Evolutionary conservation across 2,797 vertebrate genomes (phyloP), one percentile per base, ranked within the genome.

Genomic region (Scomberomorus guttatus): DNA sequence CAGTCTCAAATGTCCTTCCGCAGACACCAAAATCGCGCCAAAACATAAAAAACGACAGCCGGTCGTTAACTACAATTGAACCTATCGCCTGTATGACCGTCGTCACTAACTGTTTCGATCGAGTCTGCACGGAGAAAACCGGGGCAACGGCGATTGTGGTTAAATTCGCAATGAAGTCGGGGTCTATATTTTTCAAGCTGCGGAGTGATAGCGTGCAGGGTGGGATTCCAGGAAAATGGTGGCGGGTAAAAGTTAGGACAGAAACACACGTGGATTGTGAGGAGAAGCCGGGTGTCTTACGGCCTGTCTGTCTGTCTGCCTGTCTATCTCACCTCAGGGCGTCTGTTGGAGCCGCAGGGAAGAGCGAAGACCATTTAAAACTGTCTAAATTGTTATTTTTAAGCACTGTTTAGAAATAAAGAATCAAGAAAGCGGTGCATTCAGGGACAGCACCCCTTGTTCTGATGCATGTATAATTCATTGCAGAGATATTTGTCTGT

Each of bases 201-300:
- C 93, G 95, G 88, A 95, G 80, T 58, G 89, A 94, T 93, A 91
- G 20, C 0, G 0, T 0, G 8, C n/a, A 24, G 32, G 32, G 4
- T 22, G 58, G 54, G 81, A 92, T 95, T 95, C 95, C 90, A 85
- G 92, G 94, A 95, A 95, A 92, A 89, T 63, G 75, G 75, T 91
- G 93, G 94, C 92, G 94, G 89, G 87, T 83, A 90, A 88, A 90
- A 84, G 77, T 83, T 80, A 51, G 89, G 58, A 91, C 87, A 81
- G 71, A 64, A 83, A 79, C 87, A 79, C 87, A 95, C 94, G 94
- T 95, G 94, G 85, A 79, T 37, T 1, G 54, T 1, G 59, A 44
- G 32, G 56, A 91, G 84, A 93, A 70, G 93, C 94, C 93, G 94
- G 93, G 61, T 92, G 92, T 89, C 82, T 84, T 11, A 8, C 83